Base-by-base conservation (phyloP, 1,140 invertebrate species). In the Neomicropteryx cornuta region DNA sequence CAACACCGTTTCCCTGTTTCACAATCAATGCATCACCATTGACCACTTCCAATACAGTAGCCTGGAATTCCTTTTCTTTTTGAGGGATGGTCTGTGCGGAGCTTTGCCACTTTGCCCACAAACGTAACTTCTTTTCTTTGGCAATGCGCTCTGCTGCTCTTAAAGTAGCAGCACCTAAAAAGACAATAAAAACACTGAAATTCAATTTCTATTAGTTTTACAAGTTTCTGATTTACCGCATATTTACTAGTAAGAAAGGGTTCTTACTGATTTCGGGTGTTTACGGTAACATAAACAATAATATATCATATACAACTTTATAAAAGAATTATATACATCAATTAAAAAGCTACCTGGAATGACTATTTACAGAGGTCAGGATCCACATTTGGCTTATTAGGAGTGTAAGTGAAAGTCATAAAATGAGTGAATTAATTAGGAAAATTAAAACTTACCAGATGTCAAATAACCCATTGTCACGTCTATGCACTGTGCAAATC, bases 21-120 rank as follows among this genome's bases (percentile, higher is more conserved):
- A 99, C 76, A 27, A 87, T 76, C 4, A 99, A 59, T 1, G 88
- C 83, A 72, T 99, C 97, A 3, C 87, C 95, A 57, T 90, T 95
- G 0, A 93, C 78, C 38, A 98, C 79, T 70, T 99, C 97, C 14
- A 91, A 66, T 1, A 97, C 91, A 31, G 79, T 87, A 13, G 80
- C 92, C 24, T 67, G 72, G 51, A 91, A 92, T 49, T 91, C 84
- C 51, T 86, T 87, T 45, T 87, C 83, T 57, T 87, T 88, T 5
- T 77, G 74, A 16, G 77, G 70, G 32, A 83, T 75, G 41, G 78
- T 68, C 1, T 75, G 78, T 0, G 74, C 68, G 19, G 71, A 67
- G 47, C 79, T 69, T 53, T 75, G 62, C 56, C 80, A 90, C 52
- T 95, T 84, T 44, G 88, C 87, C 94, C 94, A 98, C 11, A 93